Percentiles rank a stretch among this genome's conserved stretches.
Evolutionary conservation across 2,113 vertebrate species (phyloP).

Genomic region (Neogale vison): DNA sequence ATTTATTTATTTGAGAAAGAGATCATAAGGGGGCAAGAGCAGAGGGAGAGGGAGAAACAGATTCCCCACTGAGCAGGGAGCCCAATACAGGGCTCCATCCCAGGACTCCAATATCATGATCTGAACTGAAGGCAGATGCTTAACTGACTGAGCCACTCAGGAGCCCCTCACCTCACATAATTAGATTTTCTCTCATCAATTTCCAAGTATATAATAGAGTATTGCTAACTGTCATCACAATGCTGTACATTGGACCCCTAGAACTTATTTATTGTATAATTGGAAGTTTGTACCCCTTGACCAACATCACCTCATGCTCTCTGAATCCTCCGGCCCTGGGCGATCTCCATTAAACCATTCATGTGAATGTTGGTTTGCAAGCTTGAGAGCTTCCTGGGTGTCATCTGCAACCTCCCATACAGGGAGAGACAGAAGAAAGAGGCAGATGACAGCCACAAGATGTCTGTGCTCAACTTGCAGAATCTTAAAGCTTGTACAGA

Average conservation of each 20-base stretch:
- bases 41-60: not conserved
- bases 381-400: not conserved
- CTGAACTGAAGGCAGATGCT: not conserved
- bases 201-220: not conserved
- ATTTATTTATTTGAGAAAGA: not conserved
- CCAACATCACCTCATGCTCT: not conserved
- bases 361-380: not conserved
- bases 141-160: not conserved
- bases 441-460: not conserved
- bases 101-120: not conserved
- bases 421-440: not conserved
- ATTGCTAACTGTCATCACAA: not conserved
- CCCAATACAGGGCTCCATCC: not conserved
- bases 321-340: not conserved
- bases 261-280: not conserved
- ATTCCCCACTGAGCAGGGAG: not conserved
- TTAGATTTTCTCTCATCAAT: not conserved
- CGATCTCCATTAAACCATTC: not conserved
- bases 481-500: not conserved
- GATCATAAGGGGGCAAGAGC: not conserved
- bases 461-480: not conserved
- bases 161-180: not conserved
- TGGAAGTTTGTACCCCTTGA: not conserved
- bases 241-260: not conserved
- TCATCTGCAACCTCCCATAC: not conserved